Evolutionary conservation across 2,888 invertebrate genomes (phyloP).

Genomic region (Dysmachus trigonus): DNA sequence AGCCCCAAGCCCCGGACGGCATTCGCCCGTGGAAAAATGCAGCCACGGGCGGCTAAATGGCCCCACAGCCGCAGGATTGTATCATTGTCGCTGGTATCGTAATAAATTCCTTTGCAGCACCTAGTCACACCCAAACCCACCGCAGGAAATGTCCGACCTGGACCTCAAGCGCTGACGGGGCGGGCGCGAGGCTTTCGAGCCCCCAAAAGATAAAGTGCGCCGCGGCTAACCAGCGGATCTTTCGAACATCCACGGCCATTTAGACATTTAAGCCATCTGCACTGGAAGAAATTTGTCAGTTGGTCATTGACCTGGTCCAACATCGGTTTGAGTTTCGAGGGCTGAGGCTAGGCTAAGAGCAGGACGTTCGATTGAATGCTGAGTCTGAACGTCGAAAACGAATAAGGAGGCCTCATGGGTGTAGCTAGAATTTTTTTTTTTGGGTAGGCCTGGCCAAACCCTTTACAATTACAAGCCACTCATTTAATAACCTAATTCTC

Average conservation of each 20-base stretch:
- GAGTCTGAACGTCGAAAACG: not conserved
- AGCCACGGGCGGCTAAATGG: not conserved
- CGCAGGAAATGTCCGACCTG: not conserved
- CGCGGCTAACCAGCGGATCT: not conserved
- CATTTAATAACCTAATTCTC: no score
- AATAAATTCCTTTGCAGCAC: slow-evolving; percentile 12
- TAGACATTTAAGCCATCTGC: not conserved
- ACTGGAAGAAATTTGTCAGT: not conserved
- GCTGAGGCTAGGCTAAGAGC: no score
- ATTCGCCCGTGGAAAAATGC: not conserved
- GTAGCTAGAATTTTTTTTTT: no score
- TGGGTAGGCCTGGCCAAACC: no score
- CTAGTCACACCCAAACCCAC: not conserved
- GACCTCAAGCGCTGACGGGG: not conserved
- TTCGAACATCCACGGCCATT: not conserved
- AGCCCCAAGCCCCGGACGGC: not conserved
- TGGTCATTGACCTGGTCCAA: not conserved
- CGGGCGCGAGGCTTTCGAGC: not conserved
- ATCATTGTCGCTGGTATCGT: not conserved
- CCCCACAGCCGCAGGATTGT: not conserved
- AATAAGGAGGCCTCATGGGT: no score
- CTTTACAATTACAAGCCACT: no score
- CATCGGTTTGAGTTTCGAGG: not conserved
- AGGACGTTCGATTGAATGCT: not conserved
- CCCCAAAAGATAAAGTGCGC: slow-evolving; percentile 10